Base-by-base conservation (phyloP, 2,113 vertebrate genomes). In the Erpornis zantholeuca region DNA sequence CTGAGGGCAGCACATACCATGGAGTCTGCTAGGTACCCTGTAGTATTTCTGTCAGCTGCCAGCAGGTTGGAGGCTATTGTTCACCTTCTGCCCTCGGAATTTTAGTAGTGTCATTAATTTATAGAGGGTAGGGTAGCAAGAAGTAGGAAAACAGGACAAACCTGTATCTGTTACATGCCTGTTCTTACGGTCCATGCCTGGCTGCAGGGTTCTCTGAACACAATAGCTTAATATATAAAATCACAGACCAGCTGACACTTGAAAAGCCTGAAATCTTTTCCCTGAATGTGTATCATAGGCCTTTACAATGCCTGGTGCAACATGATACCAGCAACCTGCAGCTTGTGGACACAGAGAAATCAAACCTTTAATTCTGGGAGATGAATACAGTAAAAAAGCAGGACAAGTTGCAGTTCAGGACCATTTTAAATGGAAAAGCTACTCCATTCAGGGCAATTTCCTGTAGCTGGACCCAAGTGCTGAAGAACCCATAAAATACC, bases 131-230 rank as follows among this genome's bases (percentile, higher is more conserved):
- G 52, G 15, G 68, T 81, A 75, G 13, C 24, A 86, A 81, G 68
- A 92, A 90, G 92, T 73, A 86, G 91, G 91, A 93, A 71, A 96
- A 97, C 96, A 84, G 92, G 96, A 94, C 70, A 92, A 95, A 95
- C 94, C 88, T 91, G 94, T 96, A 96, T 91, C 88, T 94, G 52
- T 86, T 78, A 83, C 54, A 72, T 0, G 1, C 60, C 42, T 81
- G 68, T 60, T 93, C 76, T 27, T 94, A 68, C 2, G 40, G 68
- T 52, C 88, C 24, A 3, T 86, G 72, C 76, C 38, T 86, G 80
- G 60, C 64, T 93, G 31, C 1, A 36, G 0, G 38, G 76, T 73
- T 90, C 38, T 78, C 69, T 60, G 80, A 90, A 86, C 64, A 90
- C 72, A 95, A 91, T 94, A 78, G 47, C 29, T 50, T 54, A 70